These are phyloP conservation scores for Orthosia gracilis DNA, from an alignment of 2,888 invertebrate species.

Conservation along the genomic window DNA sequence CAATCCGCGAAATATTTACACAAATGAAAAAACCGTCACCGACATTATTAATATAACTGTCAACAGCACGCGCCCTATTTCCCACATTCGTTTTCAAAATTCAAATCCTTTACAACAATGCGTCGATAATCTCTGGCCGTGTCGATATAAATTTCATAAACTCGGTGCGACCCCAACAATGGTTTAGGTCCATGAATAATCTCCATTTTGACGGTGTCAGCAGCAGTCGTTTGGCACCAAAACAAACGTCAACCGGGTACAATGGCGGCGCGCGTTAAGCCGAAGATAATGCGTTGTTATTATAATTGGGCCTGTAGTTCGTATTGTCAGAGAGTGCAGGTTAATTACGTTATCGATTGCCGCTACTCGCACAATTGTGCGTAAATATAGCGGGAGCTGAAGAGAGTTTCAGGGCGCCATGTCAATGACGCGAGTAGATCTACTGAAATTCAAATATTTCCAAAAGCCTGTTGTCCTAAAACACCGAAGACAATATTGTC, in stretches of 20 bases:
- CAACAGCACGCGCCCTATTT: slow-evolving; percentile 68
- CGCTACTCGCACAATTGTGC: slow-evolving; percentile 37
- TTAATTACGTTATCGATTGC: slow-evolving; percentile 65
- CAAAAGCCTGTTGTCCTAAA: background rate
- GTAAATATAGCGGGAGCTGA: slow-evolving; percentile 15
- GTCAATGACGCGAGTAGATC: background rate
- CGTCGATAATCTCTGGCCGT: slow-evolving; percentile 68
- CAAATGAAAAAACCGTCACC: slow-evolving; percentile 60
- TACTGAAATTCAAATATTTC: background rate
- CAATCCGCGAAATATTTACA: slow-evolving; percentile 45
- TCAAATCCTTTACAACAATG: slow-evolving; percentile 70
- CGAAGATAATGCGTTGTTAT: slow-evolving; percentile 69
- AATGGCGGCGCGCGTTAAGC: slow-evolving; percentile 69
- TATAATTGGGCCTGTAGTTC: slow-evolving; percentile 66
- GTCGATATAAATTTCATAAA: slow-evolving; percentile 73
- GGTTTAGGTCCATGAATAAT: slow-evolving; percentile 71
- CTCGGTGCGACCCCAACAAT: slow-evolving; percentile 65
- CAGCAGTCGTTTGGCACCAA: slow-evolving; percentile 70
- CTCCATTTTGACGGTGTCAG: slow-evolving; percentile 71
- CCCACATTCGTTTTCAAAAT: slow-evolving; percentile 68
- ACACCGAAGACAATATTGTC: background rate
- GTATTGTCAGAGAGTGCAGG: slow-evolving; percentile 64
- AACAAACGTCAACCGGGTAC: slow-evolving; percentile 69
- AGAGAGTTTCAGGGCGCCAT: background rate
- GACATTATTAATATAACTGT: slow-evolving; percentile 68